These are phyloP conservation scores for Siphonodentalium dalli DNA, from an alignment of 2,888 invertebrate genomes.

Conservation along the genomic window DNA sequence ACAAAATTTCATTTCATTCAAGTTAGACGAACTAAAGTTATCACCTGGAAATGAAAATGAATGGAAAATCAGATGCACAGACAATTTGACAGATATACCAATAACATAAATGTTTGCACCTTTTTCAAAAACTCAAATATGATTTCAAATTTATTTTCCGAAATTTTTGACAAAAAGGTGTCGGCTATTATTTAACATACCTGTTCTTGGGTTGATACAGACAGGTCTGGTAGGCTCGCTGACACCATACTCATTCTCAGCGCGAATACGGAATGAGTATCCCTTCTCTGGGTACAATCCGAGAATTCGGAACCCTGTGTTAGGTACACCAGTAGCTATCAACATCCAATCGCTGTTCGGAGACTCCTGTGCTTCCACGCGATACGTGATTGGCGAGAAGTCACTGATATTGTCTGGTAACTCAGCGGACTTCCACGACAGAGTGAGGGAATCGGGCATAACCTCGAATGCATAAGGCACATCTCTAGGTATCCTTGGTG, in stretches of 20 bases:
- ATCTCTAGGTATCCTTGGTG: slow-evolving; percentile 49
- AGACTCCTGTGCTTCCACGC: slow-evolving; percentile 72
- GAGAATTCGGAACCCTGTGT: slow-evolving; percentile 45
- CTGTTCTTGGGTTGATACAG: slow-evolving; percentile 39
- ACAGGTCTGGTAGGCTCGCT: slow-evolving; percentile 95
- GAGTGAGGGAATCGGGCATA: slow-evolving; percentile 42
- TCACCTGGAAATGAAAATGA: too few relatives aligned
- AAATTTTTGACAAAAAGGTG: too few relatives aligned
- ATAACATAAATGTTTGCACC: too few relatives aligned
- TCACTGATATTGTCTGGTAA: slow-evolving; percentile 67
- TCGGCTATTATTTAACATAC: slow-evolving; percentile 35
- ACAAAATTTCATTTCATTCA: too few relatives aligned
- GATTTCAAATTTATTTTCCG: too few relatives aligned
- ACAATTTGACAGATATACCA: too few relatives aligned
- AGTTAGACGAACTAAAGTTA: too few relatives aligned
- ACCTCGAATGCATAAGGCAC: slow-evolving; percentile 48
- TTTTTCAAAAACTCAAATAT: too few relatives aligned
- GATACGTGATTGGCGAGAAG: slow-evolving; percentile 53
- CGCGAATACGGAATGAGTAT: slow-evolving; percentile 93
- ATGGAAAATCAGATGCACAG: too few relatives aligned
- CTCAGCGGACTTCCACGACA: slow-evolving; percentile 54
- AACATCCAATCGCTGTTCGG: slow-evolving; percentile 70
- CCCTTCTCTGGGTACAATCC: slow-evolving; percentile 86
- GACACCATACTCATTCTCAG: slow-evolving; percentile 95
- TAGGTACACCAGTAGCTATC: slow-evolving; percentile 65